Base-by-base conservation (phyloP, 2,888 invertebrate species). In the Temnothorax unifasciatus region DNA sequence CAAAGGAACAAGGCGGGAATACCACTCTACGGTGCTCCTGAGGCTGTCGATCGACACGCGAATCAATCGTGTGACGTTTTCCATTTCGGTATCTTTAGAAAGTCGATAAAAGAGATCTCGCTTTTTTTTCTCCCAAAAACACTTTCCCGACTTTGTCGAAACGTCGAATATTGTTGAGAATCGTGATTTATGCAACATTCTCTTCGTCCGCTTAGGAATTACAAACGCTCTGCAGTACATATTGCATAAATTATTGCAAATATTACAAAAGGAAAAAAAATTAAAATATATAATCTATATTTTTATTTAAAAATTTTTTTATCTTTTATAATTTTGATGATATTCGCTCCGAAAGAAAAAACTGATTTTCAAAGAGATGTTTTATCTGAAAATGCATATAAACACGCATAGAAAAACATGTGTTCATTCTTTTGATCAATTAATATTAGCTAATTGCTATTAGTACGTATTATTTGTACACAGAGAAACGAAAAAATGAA, bases 41-140 rank as follows among this genome's bases (percentile, higher is more conserved):
- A 75, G 50, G 52, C 47, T 75, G 6, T 73, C 63, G 25, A 2
- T 74, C 44, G 44, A 74, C 44, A 44, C n/a, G 29, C 44, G 59
- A 61, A 74, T 77, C 64, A 54, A 66, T 61, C 15, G 47, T 25
- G 38, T 64, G 52, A 41, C 18, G 4, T 57, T 68, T 59, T 34
- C 8, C 8, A 8, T 34, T 34, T 34, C 34, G 34, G 6, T 18
- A 61, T 59, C 15, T 68, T 57, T 41, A 21, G 6, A 34, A 57
- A 79, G 79, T 34, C 4, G 11, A 25, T 18, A 38, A 74, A 29
- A 61, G 41, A 44, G n/a, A 21, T 52, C 6, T 34, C 1, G 18
- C 13, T 25, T 57, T 44, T 59, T 61, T 74, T 41, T 29, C 9
- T n/a, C 11, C 13, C 41, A 4, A 64, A 75, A 63, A 34, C 52